Evolutionary conservation across 2,888 invertebrate genomes (phyloP).

Genomic region (Andrena marginata): DNA sequence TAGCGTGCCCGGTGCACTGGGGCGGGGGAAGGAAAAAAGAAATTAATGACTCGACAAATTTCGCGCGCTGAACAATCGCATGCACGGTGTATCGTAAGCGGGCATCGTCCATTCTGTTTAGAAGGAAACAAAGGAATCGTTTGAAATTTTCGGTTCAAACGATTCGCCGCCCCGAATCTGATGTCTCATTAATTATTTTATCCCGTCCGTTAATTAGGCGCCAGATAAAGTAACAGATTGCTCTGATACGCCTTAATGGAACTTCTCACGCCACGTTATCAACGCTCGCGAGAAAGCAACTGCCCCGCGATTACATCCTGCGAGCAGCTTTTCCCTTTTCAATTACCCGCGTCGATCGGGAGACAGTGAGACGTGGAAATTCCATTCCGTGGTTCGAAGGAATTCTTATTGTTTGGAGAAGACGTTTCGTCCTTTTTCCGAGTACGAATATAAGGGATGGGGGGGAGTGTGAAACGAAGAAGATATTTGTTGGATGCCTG

Average conservation of each 20-base stretch:
- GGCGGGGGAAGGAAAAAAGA: neutral
- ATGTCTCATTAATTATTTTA: slow-evolving; percentile 7
- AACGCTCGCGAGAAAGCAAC: neutral
- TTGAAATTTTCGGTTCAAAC: neutral
- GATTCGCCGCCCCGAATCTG: slow-evolving; percentile 13
- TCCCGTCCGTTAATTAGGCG: slow-evolving; percentile 18
- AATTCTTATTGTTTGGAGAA: neutral
- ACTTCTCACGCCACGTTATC: slow-evolving; percentile 21
- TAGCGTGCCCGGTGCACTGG: neutral
- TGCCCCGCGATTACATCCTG: neutral
- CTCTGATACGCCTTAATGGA: slow-evolving; percentile 27
- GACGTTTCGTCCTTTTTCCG: no score
- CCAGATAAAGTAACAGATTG: slow-evolving; percentile 26
- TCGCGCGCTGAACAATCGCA: slow-evolving; percentile 1
- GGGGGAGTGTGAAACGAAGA: no score
- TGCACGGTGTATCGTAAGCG: neutral
- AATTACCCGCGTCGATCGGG: neutral
- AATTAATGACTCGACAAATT: slow-evolving; percentile 21
- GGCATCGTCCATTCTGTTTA: neutral
- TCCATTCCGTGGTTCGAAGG: neutral
- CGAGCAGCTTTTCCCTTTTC: neutral
- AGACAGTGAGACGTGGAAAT: neutral
- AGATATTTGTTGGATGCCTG: no score
- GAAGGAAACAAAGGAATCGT: neutral
- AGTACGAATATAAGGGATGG: no score